These are phyloP conservation scores for Mirounga angustirostris DNA, from an alignment of 2,113 vertebrate species.

Conservation along the genomic window DNA sequence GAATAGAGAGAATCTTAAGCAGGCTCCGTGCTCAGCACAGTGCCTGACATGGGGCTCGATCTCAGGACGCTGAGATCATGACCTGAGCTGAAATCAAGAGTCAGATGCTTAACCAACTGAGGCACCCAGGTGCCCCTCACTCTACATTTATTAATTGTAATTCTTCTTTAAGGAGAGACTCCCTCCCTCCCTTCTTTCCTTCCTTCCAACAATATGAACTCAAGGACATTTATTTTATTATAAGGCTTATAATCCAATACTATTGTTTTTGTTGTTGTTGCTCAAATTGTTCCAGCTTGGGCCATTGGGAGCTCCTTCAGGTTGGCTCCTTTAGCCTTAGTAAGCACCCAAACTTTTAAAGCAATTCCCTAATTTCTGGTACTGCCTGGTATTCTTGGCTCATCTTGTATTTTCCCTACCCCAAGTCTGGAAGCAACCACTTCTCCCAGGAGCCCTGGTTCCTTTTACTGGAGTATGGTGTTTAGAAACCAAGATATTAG, in stretches of 20 bases:
- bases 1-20: background rate
- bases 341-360: background rate
- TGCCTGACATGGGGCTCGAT: background rate
- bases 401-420: background rate
- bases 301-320: background rate
- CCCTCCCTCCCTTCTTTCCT: background rate
- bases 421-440: background rate
- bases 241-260: background rate
- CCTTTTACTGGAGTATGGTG: background rate
- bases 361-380: background rate
- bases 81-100: background rate
- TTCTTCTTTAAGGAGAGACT: constrained; percentile 16
- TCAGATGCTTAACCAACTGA: background rate
- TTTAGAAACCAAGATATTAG: constrained; percentile 56
- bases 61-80: background rate
- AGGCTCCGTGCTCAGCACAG: background rate
- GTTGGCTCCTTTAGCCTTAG: background rate
- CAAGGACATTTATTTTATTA: background rate
- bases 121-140: too few relatives aligned
- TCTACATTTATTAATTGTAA: background rate
- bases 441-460: constrained; percentile 8
- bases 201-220: background rate
- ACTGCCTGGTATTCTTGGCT: background rate
- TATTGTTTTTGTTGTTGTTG: background rate
- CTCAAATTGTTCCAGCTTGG: background rate